Base-by-base conservation (phyloP, 2,888 invertebrate genomes). In the Blastobasis lacticolella region DNA sequence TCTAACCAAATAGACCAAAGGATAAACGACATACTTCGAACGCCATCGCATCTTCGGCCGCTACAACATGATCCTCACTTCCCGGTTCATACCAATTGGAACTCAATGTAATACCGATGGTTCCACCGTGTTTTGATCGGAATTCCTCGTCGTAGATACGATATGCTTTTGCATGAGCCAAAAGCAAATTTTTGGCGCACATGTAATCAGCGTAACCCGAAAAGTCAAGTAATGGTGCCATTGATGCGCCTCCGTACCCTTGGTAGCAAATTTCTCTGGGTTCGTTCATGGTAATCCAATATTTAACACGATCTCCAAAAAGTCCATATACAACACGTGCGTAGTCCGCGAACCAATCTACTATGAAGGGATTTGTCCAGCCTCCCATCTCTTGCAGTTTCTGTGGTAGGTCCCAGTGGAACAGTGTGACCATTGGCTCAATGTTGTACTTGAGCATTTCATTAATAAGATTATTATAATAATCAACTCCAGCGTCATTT, bases 221-320 rank as follows among this genome's bases (percentile, higher is more conserved):
- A 6, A 75, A 70, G 38, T 77, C 65, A 0, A 81, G 46, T 49
- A 69, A 63, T 2, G 82, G 82, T 4, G 78, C 75, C 9, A 62
- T 44, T 5, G 56, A 54, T 1, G 54, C 66, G 1, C 43, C 51
- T 1, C 84, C 87, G 62, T 91, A 91, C 0, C 87, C 89, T 1
- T 62, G 58, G 10, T 68, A 58, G 55, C 81, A 84, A 10, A 76
- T 57, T 58, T 69, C 62, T 8, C 60, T 66, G 0, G 90, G 90
- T 61, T 91, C 91, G 56, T 91, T 91, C 38, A 90, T 81, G 0
- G 91, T 91, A 5, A 90, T 83, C 91, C 91, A 91, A 38, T 71
- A 54, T 49, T 78, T 79, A 0, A 87, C 89, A 57, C 83, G 72
- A 57, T 89, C 87, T 1, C 89, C 89, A 54, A 84, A 89, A 36